Evolutionary conservation across 1,140 invertebrate species (phyloP).

Genomic region (Adoxophyes honmai): DNA sequence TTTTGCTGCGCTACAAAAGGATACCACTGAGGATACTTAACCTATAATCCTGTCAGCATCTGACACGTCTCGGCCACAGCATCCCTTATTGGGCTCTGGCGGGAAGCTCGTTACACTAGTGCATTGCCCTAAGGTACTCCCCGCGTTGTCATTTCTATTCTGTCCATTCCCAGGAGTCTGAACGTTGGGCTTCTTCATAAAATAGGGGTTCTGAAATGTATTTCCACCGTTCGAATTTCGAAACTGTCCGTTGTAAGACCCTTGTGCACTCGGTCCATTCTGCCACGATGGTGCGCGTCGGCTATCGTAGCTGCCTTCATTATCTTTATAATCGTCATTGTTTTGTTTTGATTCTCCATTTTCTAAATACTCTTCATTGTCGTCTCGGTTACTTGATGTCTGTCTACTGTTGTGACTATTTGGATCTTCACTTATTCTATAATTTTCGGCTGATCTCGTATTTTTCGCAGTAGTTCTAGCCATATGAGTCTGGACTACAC

Average conservation of each 20-base stretch:
- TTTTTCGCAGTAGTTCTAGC: neutral
- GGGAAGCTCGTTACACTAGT: constrained; percentile 30
- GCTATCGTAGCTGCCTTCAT: neutral
- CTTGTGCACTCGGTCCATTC: neutral
- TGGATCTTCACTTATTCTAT: neutral
- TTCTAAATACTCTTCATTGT: too few species aligned
- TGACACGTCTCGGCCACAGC: constrained; percentile 53
- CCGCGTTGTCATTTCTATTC: constrained; percentile 1
- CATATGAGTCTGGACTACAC: neutral
- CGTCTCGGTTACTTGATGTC: neutral
- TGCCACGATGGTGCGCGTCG: constrained; percentile 1
- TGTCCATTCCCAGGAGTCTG: neutral
- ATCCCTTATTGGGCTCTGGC: constrained; percentile 46
- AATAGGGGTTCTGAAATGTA: constrained; percentile 10
- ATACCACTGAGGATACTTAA: constrained; percentile 23
- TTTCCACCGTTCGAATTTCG: neutral
- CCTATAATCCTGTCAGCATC: constrained; percentile 38
- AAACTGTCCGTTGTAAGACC: neutral
- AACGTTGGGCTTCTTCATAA: neutral
- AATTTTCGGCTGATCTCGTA: neutral
- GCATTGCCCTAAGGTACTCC: constrained; percentile 23
- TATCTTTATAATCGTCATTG: neutral
- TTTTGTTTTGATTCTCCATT: neutral
- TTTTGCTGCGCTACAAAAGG: neutral
- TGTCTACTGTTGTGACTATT: neutral